Evolutionary conservation across 2,113 vertebrate species (phyloP), one percentile per base, ranked within the genome.

Genomic region (Aldabrachelys gigantea): DNA sequence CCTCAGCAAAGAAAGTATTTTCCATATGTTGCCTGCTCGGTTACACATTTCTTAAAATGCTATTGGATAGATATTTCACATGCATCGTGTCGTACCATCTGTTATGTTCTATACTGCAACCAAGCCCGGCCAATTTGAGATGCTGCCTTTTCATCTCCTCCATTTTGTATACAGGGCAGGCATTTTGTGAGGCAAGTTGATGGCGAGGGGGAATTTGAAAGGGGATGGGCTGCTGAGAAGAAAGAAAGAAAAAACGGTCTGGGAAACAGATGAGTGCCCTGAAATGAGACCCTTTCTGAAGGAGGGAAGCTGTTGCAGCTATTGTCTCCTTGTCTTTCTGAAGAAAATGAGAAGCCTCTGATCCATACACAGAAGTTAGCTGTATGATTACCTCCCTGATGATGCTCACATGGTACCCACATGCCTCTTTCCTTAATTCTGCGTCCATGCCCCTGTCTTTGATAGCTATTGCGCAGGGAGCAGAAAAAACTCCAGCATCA

Each of bases 121-220:
- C 56, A 91, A 98, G 98, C 98, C 97, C 50, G 94, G 98, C 98
- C 98, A 98, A 98, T 97, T 91, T 92, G 95, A 96, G 96, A 97
- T 97, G 93, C 97, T 98, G 98, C 97, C 98, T 98, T 98, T 98
- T 98, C 97, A 97, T 98, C 98, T 98, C 95, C 97, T 98, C 92
- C 97, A 98, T 98, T 98, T 98, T 96, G 89, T 95, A 98, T 97
- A 98, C 97, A 91, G 97, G 82, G 79, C 97, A 98, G 97, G 98
- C 98, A 98, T 96, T 97, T 97, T 92, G 97, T 97, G 84, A 97
- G 97, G 97, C 92, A 54, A 82, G 52, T 25, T 53, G 92, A 1
- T 0, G 17, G 91, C 53, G 85, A 94, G 52, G 0, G 29, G 85
- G 96, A 14, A 86, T 83, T 24, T 84, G 89, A 13, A 76, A 69